Evolutionary conservation across 2,797 vertebrate species (phyloP).

Genomic region (Merluccius polli): DNA sequence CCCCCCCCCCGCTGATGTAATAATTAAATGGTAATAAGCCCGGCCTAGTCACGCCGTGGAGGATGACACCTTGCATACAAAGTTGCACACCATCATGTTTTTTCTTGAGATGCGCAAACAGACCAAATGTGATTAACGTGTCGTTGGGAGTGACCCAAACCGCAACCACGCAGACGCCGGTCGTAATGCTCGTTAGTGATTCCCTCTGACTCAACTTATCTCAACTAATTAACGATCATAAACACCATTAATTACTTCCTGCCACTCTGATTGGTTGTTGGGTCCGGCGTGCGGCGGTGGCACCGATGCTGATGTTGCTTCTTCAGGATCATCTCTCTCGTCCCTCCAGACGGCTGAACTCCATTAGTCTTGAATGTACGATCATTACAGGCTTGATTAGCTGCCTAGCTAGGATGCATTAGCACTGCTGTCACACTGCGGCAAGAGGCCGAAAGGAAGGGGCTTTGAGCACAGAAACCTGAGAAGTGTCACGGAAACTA

Average conservation of each 20-base stretch:
- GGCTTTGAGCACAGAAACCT: not conserved
- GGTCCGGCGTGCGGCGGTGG: not conserved
- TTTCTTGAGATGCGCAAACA: constrained; percentile 1
- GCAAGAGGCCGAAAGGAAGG: not conserved
- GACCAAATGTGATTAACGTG: constrained; percentile 45
- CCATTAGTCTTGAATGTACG: constrained; percentile 14
- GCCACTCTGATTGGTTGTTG: not conserved
- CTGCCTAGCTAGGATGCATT: constrained; percentile 42
- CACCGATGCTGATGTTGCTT: not conserved
- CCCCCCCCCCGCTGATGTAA: constrained; percentile 52
- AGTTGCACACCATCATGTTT: not conserved
- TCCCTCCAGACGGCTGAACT: not conserved
- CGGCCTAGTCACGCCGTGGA: not conserved
- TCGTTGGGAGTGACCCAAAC: not conserved
- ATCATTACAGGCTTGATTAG: constrained; percentile 54
- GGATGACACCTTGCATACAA: not conserved
- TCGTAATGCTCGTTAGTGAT: not conserved
- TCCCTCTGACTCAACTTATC: not conserved
- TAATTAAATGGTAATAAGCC: constrained; percentile 58
- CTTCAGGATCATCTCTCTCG: not conserved
- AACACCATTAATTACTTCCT: not conserved
- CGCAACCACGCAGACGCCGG: not conserved
- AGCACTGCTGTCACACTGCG: constrained; percentile 40
- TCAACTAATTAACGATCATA: not conserved
- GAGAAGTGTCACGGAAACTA: too few relatives aligned